Evolutionary conservation across 1,140 invertebrate genomes (phyloP).

Genomic region (Eumeta japonica): DNA sequence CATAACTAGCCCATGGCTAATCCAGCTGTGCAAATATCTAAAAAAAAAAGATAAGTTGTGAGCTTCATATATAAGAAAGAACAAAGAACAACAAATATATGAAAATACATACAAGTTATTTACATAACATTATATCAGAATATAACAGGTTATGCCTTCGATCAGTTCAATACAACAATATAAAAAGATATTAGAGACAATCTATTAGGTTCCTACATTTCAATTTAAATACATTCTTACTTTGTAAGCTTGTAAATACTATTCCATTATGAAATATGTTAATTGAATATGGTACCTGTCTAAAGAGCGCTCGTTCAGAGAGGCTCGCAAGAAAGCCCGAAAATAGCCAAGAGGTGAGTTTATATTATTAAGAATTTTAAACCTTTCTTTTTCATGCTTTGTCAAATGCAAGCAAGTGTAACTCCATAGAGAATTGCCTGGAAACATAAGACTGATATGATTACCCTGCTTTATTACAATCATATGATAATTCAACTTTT

Average conservation of each 20-base stretch:
- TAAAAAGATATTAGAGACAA: too few species aligned
- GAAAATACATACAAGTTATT: too few species aligned
- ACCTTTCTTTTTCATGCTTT: conserved; percentile 84
- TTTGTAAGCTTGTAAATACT: neutral
- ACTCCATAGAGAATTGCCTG: conserved; percentile 64
- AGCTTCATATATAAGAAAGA: too few species aligned
- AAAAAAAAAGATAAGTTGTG: conserved; percentile 17
- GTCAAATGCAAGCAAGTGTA: conserved; percentile 73
- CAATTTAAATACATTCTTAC: neutral
- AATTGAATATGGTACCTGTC: conserved; percentile 64
- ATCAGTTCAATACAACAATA: too few species aligned
- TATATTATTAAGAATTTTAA: conserved; percentile 75
- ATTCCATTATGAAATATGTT: neutral
- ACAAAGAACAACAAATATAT: too few species aligned
- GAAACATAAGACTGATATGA: too few species aligned
- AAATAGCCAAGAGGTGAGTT: conserved; percentile 80
- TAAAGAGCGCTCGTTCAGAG: conserved; percentile 85
- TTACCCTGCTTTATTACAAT: conserved; percentile 10
- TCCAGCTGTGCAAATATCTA: conserved; percentile 71
- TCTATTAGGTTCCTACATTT: neutral
- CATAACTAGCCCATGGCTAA: conserved; percentile 66
- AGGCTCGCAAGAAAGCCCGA: conserved; percentile 81
- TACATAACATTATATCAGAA: too few species aligned
- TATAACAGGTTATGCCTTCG: too few species aligned
- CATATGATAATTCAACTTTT: conserved; percentile 15